Conservation (phyloP, 35 echinoderm and acorn worm genomes). For the Amphiura filiformis region DNA sequence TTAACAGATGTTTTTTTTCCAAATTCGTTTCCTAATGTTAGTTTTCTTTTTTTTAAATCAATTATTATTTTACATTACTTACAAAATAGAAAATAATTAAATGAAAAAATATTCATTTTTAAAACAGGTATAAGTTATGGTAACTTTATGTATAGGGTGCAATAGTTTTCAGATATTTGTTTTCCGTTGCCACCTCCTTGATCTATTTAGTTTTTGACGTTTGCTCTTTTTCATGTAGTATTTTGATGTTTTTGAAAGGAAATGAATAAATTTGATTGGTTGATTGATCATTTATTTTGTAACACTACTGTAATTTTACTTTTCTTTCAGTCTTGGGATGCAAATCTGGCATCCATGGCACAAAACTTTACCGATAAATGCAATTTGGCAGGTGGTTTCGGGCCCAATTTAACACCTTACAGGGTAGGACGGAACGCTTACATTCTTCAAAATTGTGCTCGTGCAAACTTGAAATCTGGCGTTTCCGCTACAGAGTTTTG, state of each 20-base stretch:
- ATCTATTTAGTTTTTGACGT: no score
- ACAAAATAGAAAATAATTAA: no score
- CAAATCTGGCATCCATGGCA: conserved; percentile 77
- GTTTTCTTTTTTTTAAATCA: no score
- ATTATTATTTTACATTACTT: no score
- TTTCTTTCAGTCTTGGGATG: conserved; percentile 89
- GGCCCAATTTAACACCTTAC: conserved; percentile 43
- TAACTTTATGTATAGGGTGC: not conserved
- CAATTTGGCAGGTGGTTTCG: conserved; percentile 54
- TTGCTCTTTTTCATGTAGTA: not conserved
- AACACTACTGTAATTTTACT: no score
- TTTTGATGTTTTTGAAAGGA: not conserved
- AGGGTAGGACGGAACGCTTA: conserved; percentile 62
- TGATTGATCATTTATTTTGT: not conserved
- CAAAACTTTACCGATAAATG: conserved; percentile 80
- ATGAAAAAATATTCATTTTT: no score
- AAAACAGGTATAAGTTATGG: no score
- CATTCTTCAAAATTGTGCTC: conserved; percentile 52
- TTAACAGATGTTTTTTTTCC: no score
- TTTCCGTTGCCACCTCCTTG: no score
- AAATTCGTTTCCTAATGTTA: no score
- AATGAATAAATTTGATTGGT: not conserved
- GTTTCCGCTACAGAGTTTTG: conserved; percentile 48
- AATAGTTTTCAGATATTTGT: not conserved
- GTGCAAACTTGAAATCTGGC: conserved; percentile 6